Evolutionary conservation across 1,140 invertebrate genomes (phyloP).

Genomic region (Steinernema khuongi): DNA sequence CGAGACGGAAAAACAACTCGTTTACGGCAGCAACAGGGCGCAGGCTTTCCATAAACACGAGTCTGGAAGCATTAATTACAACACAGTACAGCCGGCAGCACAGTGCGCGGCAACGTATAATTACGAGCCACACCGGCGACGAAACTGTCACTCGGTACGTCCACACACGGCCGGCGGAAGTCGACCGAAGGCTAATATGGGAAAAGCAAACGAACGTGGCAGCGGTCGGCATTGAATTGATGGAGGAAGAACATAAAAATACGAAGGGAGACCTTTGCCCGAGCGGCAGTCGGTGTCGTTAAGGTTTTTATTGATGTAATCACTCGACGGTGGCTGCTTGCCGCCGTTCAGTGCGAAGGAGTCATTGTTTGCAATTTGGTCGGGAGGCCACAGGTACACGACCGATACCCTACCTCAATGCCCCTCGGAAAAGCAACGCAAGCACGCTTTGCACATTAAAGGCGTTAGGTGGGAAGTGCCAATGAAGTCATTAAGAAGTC

Average conservation of each 20-base stretch:
- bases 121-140: too few species aligned
- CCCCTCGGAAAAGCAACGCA: neutral
- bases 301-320: constrained; percentile 13
- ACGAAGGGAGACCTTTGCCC: neutral
- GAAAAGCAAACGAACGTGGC: constrained; percentile 8
- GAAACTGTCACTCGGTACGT: constrained; percentile 1
- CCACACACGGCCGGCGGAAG: neutral
- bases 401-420: too few species aligned
- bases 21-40: neutral
- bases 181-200: constrained; percentile 3
- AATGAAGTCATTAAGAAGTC: too few species aligned
- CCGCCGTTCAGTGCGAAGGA: neutral
- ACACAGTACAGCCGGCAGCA: neutral
- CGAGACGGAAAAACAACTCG: neutral
- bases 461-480: too few species aligned
- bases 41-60: too few species aligned
- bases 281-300: neutral
- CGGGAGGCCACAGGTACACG: neutral
- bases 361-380: neutral
- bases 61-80: neutral
- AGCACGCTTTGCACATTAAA: too few species aligned
- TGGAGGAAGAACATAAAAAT: neutral
- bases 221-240: neutral
- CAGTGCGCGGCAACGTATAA: constrained; percentile 1
- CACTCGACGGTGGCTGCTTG: neutral